Percentiles rank a stretch among this genome's conserved stretches.
Evolutionary conservation across 2,113 vertebrate genomes (phyloP).

Genomic region (Centropus unirufus): DNA sequence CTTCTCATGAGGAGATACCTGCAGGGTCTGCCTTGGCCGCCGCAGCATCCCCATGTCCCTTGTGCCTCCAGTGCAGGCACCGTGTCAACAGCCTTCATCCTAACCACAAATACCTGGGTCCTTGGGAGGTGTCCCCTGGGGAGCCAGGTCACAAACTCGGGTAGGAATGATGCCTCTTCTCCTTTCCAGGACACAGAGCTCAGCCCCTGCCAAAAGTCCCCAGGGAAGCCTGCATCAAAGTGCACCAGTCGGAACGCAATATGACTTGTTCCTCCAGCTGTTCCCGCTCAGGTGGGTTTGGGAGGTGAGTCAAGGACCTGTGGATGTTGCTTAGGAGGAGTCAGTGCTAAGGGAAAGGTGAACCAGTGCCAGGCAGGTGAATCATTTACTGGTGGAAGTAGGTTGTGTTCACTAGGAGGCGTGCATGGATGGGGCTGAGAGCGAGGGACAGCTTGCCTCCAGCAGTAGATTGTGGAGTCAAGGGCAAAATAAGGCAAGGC

Average conservation of each 20-base stretch:
- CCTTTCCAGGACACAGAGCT: neutral
- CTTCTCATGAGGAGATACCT: neutral
- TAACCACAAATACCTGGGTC: neutral
- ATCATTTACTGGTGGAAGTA: conserved; percentile 31
- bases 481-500: neutral
- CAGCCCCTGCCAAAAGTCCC: neutral
- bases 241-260: neutral
- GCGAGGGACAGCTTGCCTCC: neutral
- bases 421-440: neutral
- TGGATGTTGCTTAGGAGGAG: neutral
- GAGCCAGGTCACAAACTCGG: neutral
- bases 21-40: neutral
- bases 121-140: neutral
- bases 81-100: neutral
- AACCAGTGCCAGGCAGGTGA: conserved; percentile 40
- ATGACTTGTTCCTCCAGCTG: conserved; percentile 19
- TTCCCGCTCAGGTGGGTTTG: neutral
- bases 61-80: neutral
- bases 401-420: neutral
- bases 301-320: conserved; percentile 39
- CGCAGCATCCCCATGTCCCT: neutral
- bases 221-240: conserved; percentile 20
- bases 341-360: neutral
- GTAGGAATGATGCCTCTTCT: neutral
- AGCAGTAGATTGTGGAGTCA: neutral